Evolutionary conservation across 2,888 invertebrate species (phyloP).

Genomic region (Rhorus exstirpatorius): DNA sequence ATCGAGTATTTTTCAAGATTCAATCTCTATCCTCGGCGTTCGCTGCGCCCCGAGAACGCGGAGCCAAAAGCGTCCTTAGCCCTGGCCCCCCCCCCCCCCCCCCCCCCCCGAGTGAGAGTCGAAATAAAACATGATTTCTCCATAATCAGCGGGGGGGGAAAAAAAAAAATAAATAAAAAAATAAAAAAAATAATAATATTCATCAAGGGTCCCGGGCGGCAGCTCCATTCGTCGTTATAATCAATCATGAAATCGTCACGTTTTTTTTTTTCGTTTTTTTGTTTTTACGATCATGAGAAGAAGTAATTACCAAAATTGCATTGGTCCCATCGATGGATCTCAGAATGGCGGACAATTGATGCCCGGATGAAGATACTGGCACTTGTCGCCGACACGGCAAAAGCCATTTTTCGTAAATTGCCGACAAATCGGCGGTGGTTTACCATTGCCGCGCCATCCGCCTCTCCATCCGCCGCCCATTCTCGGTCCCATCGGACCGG

Average conservation of each 20-base stretch:
- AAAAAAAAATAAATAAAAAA: conserved; percentile 6
- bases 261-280: too few relatives aligned
- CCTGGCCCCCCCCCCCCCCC: too few relatives aligned
- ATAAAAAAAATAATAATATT: conserved; percentile 1
- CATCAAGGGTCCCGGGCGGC: too few relatives aligned
- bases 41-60: neutral
- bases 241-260: too few relatives aligned
- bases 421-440: conserved; percentile 88
- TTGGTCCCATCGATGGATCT: conserved; percentile 55
- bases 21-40: neutral
- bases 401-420: conserved; percentile 93
- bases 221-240: too few relatives aligned
- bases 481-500: conserved; percentile 87
- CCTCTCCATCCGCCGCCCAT: conserved; percentile 85
- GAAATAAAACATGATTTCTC: conserved; percentile 12
- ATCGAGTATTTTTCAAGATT: conserved; percentile 26
- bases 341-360: conserved; percentile 88
- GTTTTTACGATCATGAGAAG: conserved; percentile 45
- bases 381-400: conserved; percentile 93
- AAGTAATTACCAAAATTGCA: conserved; percentile 33
- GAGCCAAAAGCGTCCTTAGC: neutral
- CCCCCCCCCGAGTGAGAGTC: conserved; percentile 15
- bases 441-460: conserved; percentile 83
- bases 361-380: conserved; percentile 94
- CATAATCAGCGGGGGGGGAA: neutral